Percentiles rank a stretch among this genome's conserved stretches.
phyloP scores from a whole-genome alignment of 2,113 vertebrate genomes.

The Tychaedon coryphoeus region DNA sequence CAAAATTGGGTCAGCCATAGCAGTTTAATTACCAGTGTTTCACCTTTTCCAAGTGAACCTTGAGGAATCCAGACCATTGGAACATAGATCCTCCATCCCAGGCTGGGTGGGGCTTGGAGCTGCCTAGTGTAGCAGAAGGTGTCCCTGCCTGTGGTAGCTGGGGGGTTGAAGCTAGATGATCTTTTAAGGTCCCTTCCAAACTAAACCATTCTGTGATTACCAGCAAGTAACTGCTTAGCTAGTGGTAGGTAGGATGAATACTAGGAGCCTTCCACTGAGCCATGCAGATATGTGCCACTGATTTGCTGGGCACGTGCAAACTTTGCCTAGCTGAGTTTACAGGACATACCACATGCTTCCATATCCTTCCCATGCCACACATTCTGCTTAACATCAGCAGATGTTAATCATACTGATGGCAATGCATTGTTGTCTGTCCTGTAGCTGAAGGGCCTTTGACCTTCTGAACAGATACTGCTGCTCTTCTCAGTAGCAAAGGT shows the following conservation, averaged over 20 bases:
- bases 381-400: background rate
- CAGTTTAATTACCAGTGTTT: background rate
- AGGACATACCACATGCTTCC: accelerated
- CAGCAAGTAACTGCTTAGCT: background rate
- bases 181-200: background rate
- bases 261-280: background rate
- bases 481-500: background rate
- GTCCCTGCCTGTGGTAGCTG: background rate
- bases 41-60: background rate
- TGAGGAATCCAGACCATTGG: background rate
- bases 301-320: background rate
- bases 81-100: background rate
- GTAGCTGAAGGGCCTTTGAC: background rate
- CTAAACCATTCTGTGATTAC: background rate
- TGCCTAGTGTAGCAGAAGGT: background rate
- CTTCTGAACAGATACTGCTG: background rate
- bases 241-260: background rate
- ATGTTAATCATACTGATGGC: background rate
- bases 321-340: background rate
- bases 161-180: background rate
- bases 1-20: background rate
- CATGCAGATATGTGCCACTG: background rate
- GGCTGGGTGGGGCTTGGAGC: accelerated
- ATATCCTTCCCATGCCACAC: background rate
- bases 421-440: background rate